Percentiles rank a stretch among this genome's conserved stretches.
These are phyloP conservation scores for Hirtodrosophila confusa DNA, from an alignment of 2,888 invertebrate genomes.

Conservation along the genomic window DNA sequence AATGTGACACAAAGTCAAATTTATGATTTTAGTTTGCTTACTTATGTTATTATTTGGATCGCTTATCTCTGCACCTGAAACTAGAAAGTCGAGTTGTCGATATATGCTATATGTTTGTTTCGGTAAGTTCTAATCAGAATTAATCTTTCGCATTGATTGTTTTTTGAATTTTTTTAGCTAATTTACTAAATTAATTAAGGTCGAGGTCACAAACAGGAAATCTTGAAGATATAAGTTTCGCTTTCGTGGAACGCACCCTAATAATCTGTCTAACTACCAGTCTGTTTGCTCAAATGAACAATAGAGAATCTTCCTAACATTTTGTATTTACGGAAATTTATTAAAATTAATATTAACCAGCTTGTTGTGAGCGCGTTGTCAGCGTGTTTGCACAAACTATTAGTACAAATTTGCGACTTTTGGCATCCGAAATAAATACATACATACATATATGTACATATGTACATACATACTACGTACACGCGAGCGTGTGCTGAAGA, in stretches of 20 bases:
- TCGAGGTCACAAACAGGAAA: no score
- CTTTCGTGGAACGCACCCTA: no score
- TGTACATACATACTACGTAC: neutral
- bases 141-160: no score
- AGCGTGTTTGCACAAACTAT: slow-evolving; percentile 46
- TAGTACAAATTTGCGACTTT: slow-evolving; percentile 60
- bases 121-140: no score
- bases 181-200: no score
- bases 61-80: slow-evolving; percentile 9
- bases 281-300: neutral
- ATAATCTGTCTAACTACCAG: no score
- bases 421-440: slow-evolving; percentile 26
- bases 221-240: no score
- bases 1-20: slow-evolving; percentile 8
- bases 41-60: neutral
- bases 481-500: slow-evolving; percentile 23
- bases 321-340: slow-evolving; percentile 18
- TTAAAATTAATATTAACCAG: slow-evolving; percentile 30
- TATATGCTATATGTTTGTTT: no score
- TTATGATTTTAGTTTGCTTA: neutral
- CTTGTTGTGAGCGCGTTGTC: slow-evolving; percentile 16
- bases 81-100: neutral
- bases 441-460: no score
- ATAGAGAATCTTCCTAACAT: slow-evolving; percentile 2
- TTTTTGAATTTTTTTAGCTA: no score